Percentiles rank a stretch among this genome's conserved stretches.
Evolutionary conservation across 2,888 invertebrate genomes (phyloP).

Genomic region (Elysia crispata): DNA sequence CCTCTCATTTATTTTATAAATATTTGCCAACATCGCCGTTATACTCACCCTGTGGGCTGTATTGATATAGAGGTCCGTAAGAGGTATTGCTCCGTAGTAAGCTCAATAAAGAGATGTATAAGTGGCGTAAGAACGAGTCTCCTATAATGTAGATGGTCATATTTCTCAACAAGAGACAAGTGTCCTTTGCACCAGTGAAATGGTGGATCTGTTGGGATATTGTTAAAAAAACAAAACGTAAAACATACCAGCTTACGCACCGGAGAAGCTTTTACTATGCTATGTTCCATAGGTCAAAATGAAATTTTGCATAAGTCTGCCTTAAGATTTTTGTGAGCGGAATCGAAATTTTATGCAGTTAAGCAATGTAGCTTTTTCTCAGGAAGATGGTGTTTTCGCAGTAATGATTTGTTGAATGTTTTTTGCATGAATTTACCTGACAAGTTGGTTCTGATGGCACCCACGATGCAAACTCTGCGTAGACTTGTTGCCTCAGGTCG

Average conservation of each 20-base stretch:
- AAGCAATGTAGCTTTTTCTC: too few relatives aligned
- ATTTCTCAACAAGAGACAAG: slow-evolving; percentile 39
- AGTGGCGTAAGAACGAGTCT: slow-evolving; percentile 51
- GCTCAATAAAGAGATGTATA: slow-evolving; percentile 47
- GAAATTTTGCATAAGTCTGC: too few relatives aligned
- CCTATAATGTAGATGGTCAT: slow-evolving; percentile 49
- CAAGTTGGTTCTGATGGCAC: slow-evolving; percentile 32
- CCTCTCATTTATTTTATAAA: too few relatives aligned
- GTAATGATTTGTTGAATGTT: too few relatives aligned
- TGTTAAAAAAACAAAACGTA: too few relatives aligned
- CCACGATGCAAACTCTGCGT: slow-evolving; percentile 52
- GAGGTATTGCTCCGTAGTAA: slow-evolving; percentile 31
- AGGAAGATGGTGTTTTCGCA: too few relatives aligned
- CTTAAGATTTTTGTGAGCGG: too few relatives aligned
- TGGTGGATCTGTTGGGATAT: slow-evolving; percentile 6
- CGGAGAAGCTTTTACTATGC: too few relatives aligned
- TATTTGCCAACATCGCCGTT: too few relatives aligned
- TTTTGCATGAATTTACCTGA: neutral
- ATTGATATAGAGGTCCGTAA: slow-evolving; percentile 40
- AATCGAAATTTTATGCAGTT: too few relatives aligned
- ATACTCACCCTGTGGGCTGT: slow-evolving; percentile 41
- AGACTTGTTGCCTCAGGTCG: slow-evolving; percentile 47
- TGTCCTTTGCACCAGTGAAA: slow-evolving; percentile 1
- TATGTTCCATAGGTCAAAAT: too few relatives aligned
- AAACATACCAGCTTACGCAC: too few relatives aligned